Evolutionary conservation across 2,888 invertebrate genomes (phyloP), one percentile per base, ranked within the genome.

Genomic region (Dicyrtomina minuta): DNA sequence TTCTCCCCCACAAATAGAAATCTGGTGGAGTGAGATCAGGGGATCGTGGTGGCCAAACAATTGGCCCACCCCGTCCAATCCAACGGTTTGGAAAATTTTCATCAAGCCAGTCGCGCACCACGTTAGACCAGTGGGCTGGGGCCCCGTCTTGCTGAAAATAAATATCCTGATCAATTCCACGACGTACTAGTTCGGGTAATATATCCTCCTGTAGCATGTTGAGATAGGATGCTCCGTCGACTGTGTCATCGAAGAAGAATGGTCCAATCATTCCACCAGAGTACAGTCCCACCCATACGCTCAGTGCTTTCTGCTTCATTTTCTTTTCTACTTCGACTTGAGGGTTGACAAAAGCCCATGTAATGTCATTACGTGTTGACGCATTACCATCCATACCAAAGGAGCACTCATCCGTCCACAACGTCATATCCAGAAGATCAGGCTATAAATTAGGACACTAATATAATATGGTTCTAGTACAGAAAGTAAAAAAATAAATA

Each of bases 61-160:
- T 49, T 0, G 56, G 58, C 12, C 69, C 69, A 56, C 56, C 56
- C n/a, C 69, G 8, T 2, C 69, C 69, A 27, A 69, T 69, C 69
- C 69, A 69, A 24, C 39, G 27, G 5, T 44, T 20, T 2, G n/a
- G 20, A 15, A 59, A 49, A 3, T 6, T n/a, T 2, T 12, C 44
- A 53, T 61, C 43, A 2, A 68, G 44, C 17, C 15, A 69, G 2
- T 43, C 56, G 17, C 69, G 43, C 8, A 69, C 69, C 2, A 8
- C 13, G n/a, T 10, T 3, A 2, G 55, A 26, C 53, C 55, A 69
- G 13, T 69, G 69, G 1, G 55, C 53, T 27, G 62, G 64, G 3
- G 69, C 69, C n/a, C 69, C 69, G 22, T 69, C 69, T 46, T 69
- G 69, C 33, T 51, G 44, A n/a, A 44, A 69, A n/a, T n/a, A n/a